Evolutionary conservation across 2,113 vertebrate genomes (phyloP).

Genomic region (Spermophilus dauricus): DNA sequence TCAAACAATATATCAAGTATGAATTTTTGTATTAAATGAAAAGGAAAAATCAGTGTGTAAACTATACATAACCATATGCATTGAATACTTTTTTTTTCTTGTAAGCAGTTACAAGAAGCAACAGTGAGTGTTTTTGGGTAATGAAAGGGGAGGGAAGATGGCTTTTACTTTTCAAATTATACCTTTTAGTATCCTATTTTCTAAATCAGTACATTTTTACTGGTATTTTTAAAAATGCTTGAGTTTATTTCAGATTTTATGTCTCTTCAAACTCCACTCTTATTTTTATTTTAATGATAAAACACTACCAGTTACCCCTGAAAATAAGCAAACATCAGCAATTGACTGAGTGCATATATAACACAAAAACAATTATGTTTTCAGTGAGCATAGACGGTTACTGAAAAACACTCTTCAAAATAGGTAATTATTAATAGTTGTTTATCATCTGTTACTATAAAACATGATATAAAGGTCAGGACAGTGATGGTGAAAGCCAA

Average conservation of each 20-base stretch:
- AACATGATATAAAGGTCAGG: conserved; percentile 71
- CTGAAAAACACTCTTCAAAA: conserved; percentile 65
- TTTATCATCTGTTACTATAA: conserved; percentile 73
- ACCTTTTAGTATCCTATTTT: not conserved
- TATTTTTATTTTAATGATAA: conserved; percentile 58
- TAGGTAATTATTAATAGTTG: conserved; percentile 68
- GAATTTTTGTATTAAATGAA: conserved; percentile 2
- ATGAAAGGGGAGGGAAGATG: not conserved
- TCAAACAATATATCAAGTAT: not conserved
- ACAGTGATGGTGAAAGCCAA: conserved; percentile 68
- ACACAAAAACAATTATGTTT: conserved; percentile 65
- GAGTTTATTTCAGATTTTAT: conserved; percentile 29
- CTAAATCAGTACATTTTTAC: not conserved
- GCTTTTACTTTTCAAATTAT: conserved; percentile 45
- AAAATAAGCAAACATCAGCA: conserved; percentile 60
- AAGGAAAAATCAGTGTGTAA: not conserved
- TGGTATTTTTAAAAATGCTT: not conserved
- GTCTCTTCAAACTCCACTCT: not conserved
- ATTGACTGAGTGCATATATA: conserved; percentile 42
- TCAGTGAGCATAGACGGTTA: conserved; percentile 42
- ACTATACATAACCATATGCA: not conserved
- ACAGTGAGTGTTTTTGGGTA: not conserved
- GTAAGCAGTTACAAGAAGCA: not conserved
- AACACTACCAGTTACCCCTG: not conserved
- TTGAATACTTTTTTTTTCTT: not conserved